Conservation (phyloP, 1,140 invertebrate genomes). For the Tetragonula clypearis region DNA sequence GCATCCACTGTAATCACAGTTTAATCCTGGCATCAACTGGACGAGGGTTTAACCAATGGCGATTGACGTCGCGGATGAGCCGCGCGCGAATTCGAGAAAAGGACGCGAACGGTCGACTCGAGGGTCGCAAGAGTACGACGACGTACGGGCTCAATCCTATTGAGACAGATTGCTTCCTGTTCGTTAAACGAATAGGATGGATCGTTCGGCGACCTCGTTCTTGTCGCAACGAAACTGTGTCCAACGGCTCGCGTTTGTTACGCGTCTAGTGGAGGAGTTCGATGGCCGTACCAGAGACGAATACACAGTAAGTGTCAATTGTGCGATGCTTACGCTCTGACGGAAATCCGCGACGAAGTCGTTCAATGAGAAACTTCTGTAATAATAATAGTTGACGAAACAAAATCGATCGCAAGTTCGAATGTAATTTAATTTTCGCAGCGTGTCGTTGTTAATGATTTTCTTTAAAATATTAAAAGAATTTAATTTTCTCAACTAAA, state of each 20-base stretch:
- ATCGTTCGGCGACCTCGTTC: slow-evolving; percentile 33
- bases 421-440: no score
- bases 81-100: neutral
- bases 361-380: neutral
- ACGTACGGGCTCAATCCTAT: slow-evolving; percentile 59
- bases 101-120: slow-evolving; percentile 29
- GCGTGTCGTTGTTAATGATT: neutral
- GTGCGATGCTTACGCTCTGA: neutral
- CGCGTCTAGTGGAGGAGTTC: neutral
- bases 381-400: neutral
- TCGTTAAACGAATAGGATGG: slow-evolving; percentile 62
- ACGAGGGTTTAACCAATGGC: neutral
- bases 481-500: no score
- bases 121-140: slow-evolving; percentile 13
- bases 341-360: neutral
- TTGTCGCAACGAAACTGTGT: slow-evolving; percentile 24
- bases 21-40: neutral
- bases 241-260: slow-evolving; percentile 7
- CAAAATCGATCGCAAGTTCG: no score
- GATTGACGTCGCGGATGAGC: neutral
- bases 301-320: neutral
- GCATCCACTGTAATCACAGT: no score
- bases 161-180: slow-evolving; percentile 77
- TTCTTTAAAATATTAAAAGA: neutral
- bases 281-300: neutral